These are phyloP conservation scores for Amphilophus citrinellus DNA, from an alignment of 2,113 vertebrate genomes.

Conservation along the genomic window DNA sequence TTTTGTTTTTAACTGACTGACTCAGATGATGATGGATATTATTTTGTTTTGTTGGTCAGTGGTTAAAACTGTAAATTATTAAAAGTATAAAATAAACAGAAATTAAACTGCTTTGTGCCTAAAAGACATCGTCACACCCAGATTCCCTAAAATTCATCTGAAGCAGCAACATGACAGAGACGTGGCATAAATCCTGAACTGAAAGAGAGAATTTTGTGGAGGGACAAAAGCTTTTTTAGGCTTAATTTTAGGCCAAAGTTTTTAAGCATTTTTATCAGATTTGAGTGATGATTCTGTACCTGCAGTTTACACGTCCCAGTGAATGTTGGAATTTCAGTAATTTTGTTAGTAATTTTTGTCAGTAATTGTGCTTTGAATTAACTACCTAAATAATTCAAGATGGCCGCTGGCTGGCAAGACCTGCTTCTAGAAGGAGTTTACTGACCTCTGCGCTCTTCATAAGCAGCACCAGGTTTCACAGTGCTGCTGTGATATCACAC, in stretches of 20 bases:
- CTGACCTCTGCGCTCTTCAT: not conserved
- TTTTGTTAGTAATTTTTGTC: no score
- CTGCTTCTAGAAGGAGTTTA: not conserved
- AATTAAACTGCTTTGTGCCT: no score
- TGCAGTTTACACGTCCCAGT: no score
- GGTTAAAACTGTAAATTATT: no score
- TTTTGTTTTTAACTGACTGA: not conserved
- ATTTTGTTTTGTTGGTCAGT: no score
- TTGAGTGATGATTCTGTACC: no score
- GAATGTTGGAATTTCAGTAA: fast-evolving
- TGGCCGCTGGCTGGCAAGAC: not conserved
- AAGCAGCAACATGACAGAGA: not conserved
- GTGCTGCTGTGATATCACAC: not conserved
- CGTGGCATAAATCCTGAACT: no score
- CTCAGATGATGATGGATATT: not conserved
- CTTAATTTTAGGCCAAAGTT: not conserved
- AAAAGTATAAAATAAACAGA: no score
- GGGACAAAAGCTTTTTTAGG: not conserved
- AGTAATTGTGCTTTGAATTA: not conserved
- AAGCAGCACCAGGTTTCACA: not conserved
- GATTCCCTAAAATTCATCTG: not conserved
- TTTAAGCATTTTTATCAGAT: not conserved
- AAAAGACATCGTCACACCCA: no score
- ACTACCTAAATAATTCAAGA: not conserved
- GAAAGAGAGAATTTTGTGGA: not conserved